Base-by-base conservation (phyloP, 2,888 invertebrate genomes). In the Drosophila phalerata region DNA sequence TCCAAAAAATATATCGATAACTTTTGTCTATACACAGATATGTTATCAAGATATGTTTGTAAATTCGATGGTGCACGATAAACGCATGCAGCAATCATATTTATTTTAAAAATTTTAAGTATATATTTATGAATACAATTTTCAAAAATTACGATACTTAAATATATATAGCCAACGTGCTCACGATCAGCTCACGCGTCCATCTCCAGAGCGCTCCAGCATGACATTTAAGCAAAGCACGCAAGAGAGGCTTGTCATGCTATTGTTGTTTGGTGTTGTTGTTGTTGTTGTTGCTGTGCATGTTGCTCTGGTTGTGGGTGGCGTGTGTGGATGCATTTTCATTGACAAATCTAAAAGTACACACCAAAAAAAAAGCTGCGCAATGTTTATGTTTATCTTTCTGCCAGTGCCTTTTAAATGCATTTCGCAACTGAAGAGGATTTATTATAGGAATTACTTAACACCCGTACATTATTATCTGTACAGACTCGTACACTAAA, bases 401-500 rank as follows among this genome's bases (percentile, higher is more conserved):
- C 19, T 30, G 30, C 0, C 17, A 22, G 22, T 40, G 40, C 51
- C 49, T 40, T 40, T 43, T 22, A 25, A 34, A 62, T 53, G 49
- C 49, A 52, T 67, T 67, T 63, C 48, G 48, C 57, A 78, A 58
- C 49, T n/a, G 15, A 15, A 49, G 37, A 58, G 49, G 51, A 65
- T 65, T 71, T 65, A 79, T 71, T 71, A 68, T 53, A 56, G 38
- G 71, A 75, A 75, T 79, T 75, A 79, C 71, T 75, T 77, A 71
- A 77, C 45, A 51, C 40, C 10, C 47, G 25, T 40, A 34, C 55
- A 63, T 40, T 73, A 66, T 69, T 73, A 66, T 69, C 57, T 55
- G 34, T 55, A n/a, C 19, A 19, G 22, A 32, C 37, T 19, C 37
- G 25, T 42, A 30, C 10, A 3, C 19, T 2, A 19, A n/a, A n/a